A percentile compares a stretch with the other conserved stretches of the same genome.
These are phyloP conservation scores for Coenobita brevimanus DNA, from an alignment of 1,140 invertebrate genomes.

Conservation along the genomic window DNA sequence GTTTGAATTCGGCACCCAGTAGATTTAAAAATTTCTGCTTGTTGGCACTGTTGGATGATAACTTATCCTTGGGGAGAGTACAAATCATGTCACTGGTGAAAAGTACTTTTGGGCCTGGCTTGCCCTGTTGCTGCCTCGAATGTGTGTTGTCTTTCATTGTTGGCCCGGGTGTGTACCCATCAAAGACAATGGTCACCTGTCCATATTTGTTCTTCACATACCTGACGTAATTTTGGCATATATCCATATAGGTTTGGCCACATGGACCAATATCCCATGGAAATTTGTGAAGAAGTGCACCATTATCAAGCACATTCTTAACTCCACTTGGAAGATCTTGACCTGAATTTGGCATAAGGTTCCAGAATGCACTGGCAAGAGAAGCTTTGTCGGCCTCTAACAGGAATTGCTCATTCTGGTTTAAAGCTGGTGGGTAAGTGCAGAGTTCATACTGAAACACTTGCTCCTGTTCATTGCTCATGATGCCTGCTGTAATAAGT, in stretches of 20 bases:
- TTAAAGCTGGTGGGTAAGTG: background rate
- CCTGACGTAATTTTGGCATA: background rate
- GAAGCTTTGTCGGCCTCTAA: background rate
- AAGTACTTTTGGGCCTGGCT: background rate
- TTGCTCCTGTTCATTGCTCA: background rate
- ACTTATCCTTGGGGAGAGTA: background rate
- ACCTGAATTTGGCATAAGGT: no score
- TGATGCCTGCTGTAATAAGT: background rate
- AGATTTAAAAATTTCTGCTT: background rate
- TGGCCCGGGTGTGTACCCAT: background rate
- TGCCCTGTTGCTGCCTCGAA: background rate
- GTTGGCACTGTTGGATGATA: background rate
- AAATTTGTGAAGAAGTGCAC: background rate
- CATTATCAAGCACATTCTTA: background rate
- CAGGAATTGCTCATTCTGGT: background rate
- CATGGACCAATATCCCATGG: slow-evolving; percentile 3
- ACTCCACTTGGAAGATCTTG: background rate
- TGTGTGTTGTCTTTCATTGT: background rate
- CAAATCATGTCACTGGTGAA: slow-evolving; percentile 3
- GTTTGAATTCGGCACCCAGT: background rate
- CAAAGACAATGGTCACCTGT: background rate
- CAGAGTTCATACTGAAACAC: background rate
- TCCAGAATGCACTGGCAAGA: background rate
- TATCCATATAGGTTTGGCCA: background rate
- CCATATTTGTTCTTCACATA: background rate